Percentiles rank a stretch among this genome's conserved stretches.
Evolutionary conservation across 2,797 vertebrate species (phyloP).

Genomic region (Chelon labrosus): DNA sequence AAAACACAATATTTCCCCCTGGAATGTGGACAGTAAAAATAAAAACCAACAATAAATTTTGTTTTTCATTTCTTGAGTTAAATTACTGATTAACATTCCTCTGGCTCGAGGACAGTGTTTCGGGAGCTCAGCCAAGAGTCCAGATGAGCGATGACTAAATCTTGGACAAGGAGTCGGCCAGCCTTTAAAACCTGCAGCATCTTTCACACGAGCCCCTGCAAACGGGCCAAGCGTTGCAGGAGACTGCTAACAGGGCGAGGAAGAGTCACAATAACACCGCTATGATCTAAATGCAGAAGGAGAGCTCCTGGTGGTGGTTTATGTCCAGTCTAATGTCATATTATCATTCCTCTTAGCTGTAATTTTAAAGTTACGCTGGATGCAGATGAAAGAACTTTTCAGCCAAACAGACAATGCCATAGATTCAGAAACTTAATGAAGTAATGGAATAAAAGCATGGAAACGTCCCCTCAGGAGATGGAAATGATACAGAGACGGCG

Average conservation of each 20-base stretch:
- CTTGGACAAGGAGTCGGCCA: background rate
- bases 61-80: no score
- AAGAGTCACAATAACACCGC: slow-evolving; percentile 6
- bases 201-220: background rate
- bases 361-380: slow-evolving; percentile 16
- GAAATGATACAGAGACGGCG: background rate
- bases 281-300: background rate
- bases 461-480: background rate
- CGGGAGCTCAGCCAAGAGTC: background rate
- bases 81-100: no score
- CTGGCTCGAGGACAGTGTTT: background rate
- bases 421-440: slow-evolving; percentile 18
- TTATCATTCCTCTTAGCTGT: background rate
- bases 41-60: no score
- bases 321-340: slow-evolving; percentile 5
- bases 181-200: background rate
- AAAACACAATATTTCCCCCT: no score
- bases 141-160: background rate
- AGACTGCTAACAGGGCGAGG: slow-evolving; percentile 1
- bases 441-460: background rate
- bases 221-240: background rate
- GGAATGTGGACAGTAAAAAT: no score
- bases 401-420: background rate
- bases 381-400: background rate
- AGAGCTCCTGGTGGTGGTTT: background rate